Evolutionary conservation across 2,113 vertebrate genomes (phyloP).

Genomic region (Gambusia holbrooki): DNA sequence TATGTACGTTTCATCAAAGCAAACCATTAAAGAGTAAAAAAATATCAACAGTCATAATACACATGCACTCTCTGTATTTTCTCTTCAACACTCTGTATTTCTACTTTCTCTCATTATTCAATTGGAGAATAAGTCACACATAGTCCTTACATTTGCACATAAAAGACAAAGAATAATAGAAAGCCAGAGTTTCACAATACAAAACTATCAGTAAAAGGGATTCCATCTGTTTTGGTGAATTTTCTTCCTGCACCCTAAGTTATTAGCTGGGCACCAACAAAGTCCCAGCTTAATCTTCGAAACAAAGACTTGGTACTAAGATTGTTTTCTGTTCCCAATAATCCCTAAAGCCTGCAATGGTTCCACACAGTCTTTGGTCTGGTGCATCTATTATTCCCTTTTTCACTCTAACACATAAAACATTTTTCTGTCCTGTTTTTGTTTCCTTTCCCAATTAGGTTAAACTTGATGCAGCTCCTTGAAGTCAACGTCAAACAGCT

Average conservation of each 20-base stretch:
- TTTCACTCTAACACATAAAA: slow-evolving; percentile 45
- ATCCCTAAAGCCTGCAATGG: slow-evolving; percentile 27
- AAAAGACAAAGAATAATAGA: slow-evolving; percentile 28
- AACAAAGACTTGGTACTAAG: slow-evolving; percentile 16
- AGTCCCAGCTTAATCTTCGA: slow-evolving; percentile 16
- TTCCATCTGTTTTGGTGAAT: slow-evolving; percentile 48
- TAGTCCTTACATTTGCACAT: slow-evolving; percentile 25
- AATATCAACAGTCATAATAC: slow-evolving; percentile 29
- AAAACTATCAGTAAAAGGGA: slow-evolving; percentile 53
- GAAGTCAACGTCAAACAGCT: slow-evolving; percentile 42
- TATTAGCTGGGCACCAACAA: slow-evolving; percentile 34
- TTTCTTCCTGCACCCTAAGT: slow-evolving; percentile 13
- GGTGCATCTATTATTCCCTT: slow-evolving; percentile 43
- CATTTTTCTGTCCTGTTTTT: slow-evolving; percentile 24
- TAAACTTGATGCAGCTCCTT: slow-evolving; percentile 39
- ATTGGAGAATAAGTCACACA: slow-evolving; percentile 40
- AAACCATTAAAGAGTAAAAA: slow-evolving; percentile 28
- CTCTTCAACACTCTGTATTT: not conserved
- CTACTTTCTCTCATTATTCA: slow-evolving; percentile 14
- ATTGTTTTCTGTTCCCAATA: slow-evolving; percentile 19
- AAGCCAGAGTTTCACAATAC: slow-evolving; percentile 33
- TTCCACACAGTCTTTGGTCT: slow-evolving; percentile 44
- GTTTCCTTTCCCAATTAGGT: slow-evolving; percentile 14
- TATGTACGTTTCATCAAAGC: slow-evolving; percentile 22
- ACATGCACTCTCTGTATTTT: not conserved